Evolutionary conservation across 2,888 invertebrate genomes (phyloP).

Genomic region (Synanthedon andrenaeformis): DNA sequence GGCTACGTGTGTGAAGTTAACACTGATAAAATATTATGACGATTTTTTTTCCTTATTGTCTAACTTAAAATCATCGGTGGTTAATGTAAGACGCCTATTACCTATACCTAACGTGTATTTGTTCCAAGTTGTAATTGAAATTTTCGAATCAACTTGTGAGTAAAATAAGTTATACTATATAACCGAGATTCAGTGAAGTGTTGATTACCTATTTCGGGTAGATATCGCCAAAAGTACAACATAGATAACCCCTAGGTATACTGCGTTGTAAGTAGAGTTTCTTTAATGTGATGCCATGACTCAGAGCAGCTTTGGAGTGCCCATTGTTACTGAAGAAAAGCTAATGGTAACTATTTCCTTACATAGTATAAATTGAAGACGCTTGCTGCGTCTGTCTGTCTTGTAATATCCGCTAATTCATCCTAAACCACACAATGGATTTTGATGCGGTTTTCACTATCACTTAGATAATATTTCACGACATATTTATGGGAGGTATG

Average conservation of each 20-base stretch:
- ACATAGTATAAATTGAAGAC: not conserved
- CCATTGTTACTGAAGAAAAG: constrained; percentile 57
- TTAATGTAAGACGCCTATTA: not conserved
- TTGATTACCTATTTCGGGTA: not conserved
- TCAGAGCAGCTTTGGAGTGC: constrained; percentile 43
- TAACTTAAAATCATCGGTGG: not conserved
- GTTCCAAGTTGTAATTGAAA: too few species aligned
- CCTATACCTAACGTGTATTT: too few species aligned
- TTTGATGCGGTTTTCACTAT: too few species aligned
- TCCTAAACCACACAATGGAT: too few species aligned
- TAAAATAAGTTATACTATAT: too few species aligned
- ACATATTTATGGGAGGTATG: too few species aligned
- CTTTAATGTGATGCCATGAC: constrained; percentile 46
- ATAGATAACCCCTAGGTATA: constrained; percentile 2
- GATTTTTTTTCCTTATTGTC: not conserved
- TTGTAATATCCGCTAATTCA: too few species aligned
- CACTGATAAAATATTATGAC: not conserved
- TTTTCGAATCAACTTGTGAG: too few species aligned
- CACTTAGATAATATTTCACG: too few species aligned
- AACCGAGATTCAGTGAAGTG: not conserved
- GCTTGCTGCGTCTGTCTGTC: too few species aligned
- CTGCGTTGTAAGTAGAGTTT: constrained; percentile 1
- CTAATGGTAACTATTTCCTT: constrained; percentile 37
- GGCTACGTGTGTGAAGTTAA: constrained; percentile 16
- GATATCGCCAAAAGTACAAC: constrained; percentile 2